phyloP scores from a whole-genome alignment of 2,888 invertebrate species.

The Neocrepidodera transversa region DNA sequence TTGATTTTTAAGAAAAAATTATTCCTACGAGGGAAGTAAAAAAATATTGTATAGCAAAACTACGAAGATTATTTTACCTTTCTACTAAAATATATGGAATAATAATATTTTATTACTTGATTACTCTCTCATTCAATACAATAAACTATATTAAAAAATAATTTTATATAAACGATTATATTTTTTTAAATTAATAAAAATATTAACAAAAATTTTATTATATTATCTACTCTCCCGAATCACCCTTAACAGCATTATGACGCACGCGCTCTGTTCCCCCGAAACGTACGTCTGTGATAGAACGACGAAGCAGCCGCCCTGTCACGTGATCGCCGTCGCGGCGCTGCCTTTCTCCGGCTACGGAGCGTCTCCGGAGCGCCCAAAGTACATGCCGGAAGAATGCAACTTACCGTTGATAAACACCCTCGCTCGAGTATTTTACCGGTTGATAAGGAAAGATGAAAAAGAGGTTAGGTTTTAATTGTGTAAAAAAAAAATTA shows the following conservation, averaged over 20 bases:
- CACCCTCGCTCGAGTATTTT: conserved; percentile 38
- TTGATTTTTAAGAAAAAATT: no score
- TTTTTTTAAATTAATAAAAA: no score
- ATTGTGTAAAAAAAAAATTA: conserved; percentile 2
- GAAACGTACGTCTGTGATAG: conserved; percentile 42
- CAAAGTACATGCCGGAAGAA: conserved; percentile 42
- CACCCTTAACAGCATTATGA: conserved; percentile 20
- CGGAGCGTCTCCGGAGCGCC: conserved; percentile 32
- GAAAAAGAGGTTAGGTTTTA: conserved; percentile 3
- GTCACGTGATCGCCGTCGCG: conserved; percentile 49
- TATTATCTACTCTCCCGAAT: conserved; percentile 14
- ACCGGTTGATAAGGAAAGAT: conserved; percentile 22
- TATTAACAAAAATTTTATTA: no score
- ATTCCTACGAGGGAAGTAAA: no score
- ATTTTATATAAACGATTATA: no score
- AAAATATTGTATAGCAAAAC: no score
- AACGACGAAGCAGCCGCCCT: conserved; percentile 49
- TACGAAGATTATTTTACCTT: no score
- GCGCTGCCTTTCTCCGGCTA: conserved; percentile 41
- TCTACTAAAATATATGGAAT: no score
- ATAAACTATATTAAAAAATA: no score
- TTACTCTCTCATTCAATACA: no score
- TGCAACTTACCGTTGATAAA: conserved; percentile 48
- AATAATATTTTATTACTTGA: no score
- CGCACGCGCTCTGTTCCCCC: conserved; percentile 41